Percentiles rank a stretch among this genome's conserved stretches.
These are phyloP conservation scores for Acanthaster planci DNA, from an alignment of 35 echinoderm and acorn worm genomes.

Conservation along the genomic window DNA sequence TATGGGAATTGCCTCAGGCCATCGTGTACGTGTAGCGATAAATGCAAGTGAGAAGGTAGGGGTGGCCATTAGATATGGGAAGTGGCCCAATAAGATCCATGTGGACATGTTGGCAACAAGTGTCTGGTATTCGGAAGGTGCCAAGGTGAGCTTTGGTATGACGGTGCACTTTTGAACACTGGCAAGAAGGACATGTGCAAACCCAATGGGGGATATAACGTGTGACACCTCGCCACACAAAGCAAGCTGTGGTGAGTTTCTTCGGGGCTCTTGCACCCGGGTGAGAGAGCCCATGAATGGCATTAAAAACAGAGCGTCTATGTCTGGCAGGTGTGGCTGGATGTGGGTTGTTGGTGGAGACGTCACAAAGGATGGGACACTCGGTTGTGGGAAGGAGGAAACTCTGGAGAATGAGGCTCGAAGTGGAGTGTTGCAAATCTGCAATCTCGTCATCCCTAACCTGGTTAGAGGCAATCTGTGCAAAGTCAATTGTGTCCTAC, in stretches of 20 bases:
- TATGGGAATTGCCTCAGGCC: constrained; percentile 65
- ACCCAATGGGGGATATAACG: constrained; percentile 27
- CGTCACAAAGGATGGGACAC: constrained; percentile 20
- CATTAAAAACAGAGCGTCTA: constrained; percentile 20
- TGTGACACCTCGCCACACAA: constrained; percentile 32
- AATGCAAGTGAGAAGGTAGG: constrained; percentile 42
- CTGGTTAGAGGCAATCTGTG: not conserved
- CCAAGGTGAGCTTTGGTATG: constrained; percentile 40
- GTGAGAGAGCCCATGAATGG: constrained; percentile 36
- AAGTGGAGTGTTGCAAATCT: not conserved
- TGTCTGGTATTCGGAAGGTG: constrained; percentile 37
- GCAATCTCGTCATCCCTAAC: not conserved
- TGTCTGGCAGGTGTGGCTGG: not conserved
- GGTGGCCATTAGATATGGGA: constrained; percentile 31
- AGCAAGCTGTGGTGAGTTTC: constrained; percentile 24
- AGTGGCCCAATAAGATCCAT: constrained; percentile 55
- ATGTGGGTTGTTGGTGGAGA: constrained; percentile 19
- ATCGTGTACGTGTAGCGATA: constrained; percentile 29
- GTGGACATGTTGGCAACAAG: constrained; percentile 47
- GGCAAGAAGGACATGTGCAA: constrained; percentile 15
- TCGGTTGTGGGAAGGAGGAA: not conserved
- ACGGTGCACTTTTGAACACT: constrained; percentile 41
- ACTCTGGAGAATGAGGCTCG: not conserved
- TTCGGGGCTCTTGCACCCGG: constrained; percentile 27
- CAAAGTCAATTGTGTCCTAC: not conserved